Conservation (phyloP, 2,888 invertebrate species). For the Rhimphoctona megacephalus region DNA sequence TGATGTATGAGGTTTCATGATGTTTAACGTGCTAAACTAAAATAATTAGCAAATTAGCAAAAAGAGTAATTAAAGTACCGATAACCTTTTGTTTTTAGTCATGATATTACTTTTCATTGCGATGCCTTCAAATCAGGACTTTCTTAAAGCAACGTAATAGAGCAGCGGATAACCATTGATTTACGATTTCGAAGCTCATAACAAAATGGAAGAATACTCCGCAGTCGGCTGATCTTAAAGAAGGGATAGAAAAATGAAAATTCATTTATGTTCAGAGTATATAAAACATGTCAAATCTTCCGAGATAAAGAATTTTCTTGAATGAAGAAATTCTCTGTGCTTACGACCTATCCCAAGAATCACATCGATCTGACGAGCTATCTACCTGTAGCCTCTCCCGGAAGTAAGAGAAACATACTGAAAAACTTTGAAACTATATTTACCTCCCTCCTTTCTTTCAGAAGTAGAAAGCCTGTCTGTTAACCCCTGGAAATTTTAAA, state of each 20-base stretch:
- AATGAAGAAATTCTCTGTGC: constrained; percentile 54
- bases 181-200: neutral
- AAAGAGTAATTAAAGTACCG: too few relatives aligned
- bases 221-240: neutral
- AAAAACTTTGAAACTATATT: constrained; percentile 71
- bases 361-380: constrained; percentile 66
- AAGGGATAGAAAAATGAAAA: neutral
- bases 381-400: constrained; percentile 27
- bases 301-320: constrained; percentile 47
- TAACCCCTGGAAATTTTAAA: constrained; percentile 71
- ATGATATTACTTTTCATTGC: too few relatives aligned
- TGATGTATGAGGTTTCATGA: too few relatives aligned
- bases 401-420: constrained; percentile 74
- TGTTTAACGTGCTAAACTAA: too few relatives aligned
- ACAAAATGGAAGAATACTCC: too few relatives aligned
- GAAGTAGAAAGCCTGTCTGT: constrained; percentile 63
- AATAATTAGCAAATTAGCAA: too few relatives aligned
- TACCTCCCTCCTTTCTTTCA: constrained; percentile 37
- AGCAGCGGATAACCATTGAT: neutral
- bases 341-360: constrained; percentile 69
- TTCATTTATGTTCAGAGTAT: constrained; percentile 13
- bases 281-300: constrained; percentile 16
- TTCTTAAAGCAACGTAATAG: too few relatives aligned
- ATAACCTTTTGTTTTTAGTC: too few relatives aligned
- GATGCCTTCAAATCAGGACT: too few relatives aligned